Evolutionary conservation across 2,888 invertebrate species (phyloP).

Genomic region (Ochlodes sylvanus): DNA sequence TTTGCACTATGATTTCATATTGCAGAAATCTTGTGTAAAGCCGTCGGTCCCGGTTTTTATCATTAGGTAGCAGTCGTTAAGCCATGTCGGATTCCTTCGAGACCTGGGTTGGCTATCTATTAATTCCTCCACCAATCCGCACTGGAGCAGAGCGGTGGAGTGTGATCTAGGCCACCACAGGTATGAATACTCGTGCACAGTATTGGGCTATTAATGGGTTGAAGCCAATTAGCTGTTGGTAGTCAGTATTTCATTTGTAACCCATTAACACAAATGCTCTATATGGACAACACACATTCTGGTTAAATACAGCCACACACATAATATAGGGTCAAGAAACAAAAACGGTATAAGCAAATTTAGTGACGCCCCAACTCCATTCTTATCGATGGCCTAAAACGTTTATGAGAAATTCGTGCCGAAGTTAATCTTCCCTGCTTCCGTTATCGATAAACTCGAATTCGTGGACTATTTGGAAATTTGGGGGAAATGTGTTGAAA

Average conservation of each 20-base stretch:
- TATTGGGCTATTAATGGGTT: too few relatives aligned
- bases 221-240: too few relatives aligned
- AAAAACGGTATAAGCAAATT: slow-evolving; percentile 43
- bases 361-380: slow-evolving; percentile 45
- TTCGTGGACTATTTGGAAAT: slow-evolving; percentile 52
- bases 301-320: background rate
- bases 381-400: slow-evolving; percentile 72
- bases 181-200: too few relatives aligned
- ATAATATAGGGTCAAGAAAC: slow-evolving; percentile 41
- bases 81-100: too few relatives aligned
- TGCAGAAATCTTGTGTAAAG: too few relatives aligned
- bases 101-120: too few relatives aligned
- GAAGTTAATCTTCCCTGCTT: slow-evolving; percentile 72
- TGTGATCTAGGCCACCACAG: too few relatives aligned
- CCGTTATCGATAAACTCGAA: slow-evolving; percentile 77
- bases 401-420: slow-evolving; percentile 79
- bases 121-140: too few relatives aligned
- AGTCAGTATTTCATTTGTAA: too few relatives aligned
- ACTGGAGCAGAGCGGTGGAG: too few relatives aligned
- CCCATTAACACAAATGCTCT: background rate
- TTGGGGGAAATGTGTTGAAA: slow-evolving; percentile 34
- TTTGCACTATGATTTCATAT: slow-evolving; percentile 45
- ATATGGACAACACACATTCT: background rate
- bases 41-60: too few relatives aligned
- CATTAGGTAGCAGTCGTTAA: too few relatives aligned